Percentiles rank a stretch among this genome's conserved stretches.
Conservation (phyloP, 2,113 vertebrate genomes). For the Silurus glanis region DNA sequence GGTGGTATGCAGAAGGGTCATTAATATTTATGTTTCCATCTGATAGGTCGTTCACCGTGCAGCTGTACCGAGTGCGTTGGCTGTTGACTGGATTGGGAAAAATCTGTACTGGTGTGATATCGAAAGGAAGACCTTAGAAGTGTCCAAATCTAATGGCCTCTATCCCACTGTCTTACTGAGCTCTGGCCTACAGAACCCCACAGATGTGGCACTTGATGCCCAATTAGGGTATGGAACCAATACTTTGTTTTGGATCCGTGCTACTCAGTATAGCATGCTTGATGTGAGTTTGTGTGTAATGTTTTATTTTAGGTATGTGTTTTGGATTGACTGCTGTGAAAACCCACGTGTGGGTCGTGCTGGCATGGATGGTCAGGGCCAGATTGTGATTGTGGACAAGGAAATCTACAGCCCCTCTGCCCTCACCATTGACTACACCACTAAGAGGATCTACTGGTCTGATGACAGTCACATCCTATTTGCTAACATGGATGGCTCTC, state of each 20-base stretch:
- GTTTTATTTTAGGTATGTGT: conserved; percentile 79
- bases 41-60: conserved; percentile 89
- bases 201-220: conserved; percentile 87
- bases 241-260: background rate
- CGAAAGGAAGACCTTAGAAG: conserved; percentile 93
- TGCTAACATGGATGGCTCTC: conserved; percentile 91
- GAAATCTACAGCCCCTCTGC: conserved; percentile 91
- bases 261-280: background rate
- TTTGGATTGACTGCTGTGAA: conserved; percentile 98
- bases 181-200: conserved; percentile 86
- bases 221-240: conserved; percentile 80
- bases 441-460: conserved; percentile 93
- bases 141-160: conserved; percentile 93
- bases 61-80: conserved; percentile 90
- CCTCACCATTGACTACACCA: conserved; percentile 95
- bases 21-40: conserved; percentile 26
- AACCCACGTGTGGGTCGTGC: conserved; percentile 88
- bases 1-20: background rate
- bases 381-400: conserved; percentile 83
- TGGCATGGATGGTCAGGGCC: conserved; percentile 93
- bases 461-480: conserved; percentile 96
- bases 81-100: conserved; percentile 97
- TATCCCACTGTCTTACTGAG: conserved; percentile 89
- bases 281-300: background rate
- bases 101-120: conserved; percentile 97